These are phyloP conservation scores for Triplophysa siluroides DNA, from an alignment of 2,113 vertebrate species.

Conservation along the genomic window DNA sequence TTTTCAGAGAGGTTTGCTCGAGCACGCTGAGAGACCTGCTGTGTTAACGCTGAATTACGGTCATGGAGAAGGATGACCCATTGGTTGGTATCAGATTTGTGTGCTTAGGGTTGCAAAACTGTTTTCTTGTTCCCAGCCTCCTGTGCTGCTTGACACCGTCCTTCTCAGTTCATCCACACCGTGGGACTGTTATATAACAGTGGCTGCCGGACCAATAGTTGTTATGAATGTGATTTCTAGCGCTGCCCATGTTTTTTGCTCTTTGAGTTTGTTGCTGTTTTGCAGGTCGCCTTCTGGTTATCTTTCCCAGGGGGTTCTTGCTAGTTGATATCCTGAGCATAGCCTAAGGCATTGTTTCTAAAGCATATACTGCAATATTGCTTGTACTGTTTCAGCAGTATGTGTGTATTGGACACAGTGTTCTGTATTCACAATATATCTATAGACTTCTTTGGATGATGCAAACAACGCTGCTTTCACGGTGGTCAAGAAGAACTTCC, in stretches of 20 bases:
- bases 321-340: background rate
- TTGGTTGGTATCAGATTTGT: background rate
- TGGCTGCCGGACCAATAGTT: background rate
- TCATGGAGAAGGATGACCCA: background rate
- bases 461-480: too few relatives aligned
- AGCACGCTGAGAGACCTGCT: background rate
- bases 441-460: too few relatives aligned
- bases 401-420: background rate
- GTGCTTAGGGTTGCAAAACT: slow-evolving; percentile 19
- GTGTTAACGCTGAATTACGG: background rate
- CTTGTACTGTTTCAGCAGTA: background rate
- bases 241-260: background rate
- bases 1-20: background rate
- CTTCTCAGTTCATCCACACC: slow-evolving; percentile 3
- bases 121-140: background rate
- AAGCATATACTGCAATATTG: background rate
- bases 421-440: background rate
- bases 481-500: too few relatives aligned
- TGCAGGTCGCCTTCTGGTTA: background rate
- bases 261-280: background rate
- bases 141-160: background rate
- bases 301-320: slow-evolving; percentile 3
- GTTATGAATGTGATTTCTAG: background rate
- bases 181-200: slow-evolving; percentile 34
- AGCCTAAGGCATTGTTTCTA: background rate